A percentile compares a stretch with the other conserved stretches of the same genome.
phyloP scores from a whole-genome alignment of 2,797 vertebrate species.

The Gila robusta region DNA sequence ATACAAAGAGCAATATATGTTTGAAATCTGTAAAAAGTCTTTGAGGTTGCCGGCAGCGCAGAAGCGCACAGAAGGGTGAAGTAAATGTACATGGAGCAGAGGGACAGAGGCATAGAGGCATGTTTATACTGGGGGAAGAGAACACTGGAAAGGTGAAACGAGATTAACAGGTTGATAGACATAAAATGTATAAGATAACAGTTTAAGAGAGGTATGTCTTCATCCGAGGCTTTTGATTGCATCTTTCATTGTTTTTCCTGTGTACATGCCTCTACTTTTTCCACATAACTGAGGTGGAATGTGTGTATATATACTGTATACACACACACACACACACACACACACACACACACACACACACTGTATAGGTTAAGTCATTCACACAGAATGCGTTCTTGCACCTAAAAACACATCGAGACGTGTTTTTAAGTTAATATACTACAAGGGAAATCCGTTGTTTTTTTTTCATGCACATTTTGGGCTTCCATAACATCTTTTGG shows the following conservation, averaged over 20 bases:
- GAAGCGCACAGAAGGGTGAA: conserved; percentile 45
- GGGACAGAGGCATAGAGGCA: not conserved
- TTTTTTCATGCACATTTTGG: not conserved
- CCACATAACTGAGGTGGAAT: not conserved
- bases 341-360: not conserved
- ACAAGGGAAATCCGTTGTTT: not conserved
- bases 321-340: not conserved
- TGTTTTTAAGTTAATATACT: not conserved
- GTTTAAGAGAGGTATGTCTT: conserved; percentile 34
- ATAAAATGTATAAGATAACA: not conserved
- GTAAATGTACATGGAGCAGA: not conserved
- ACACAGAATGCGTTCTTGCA: not conserved
- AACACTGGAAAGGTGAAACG: conserved; percentile 15
- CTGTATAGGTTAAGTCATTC: not conserved
- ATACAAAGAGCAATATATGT: conserved; percentile 62
- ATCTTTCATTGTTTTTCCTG: conserved; percentile 17
- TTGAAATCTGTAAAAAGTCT: conserved; percentile 69
- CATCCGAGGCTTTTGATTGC: conserved; percentile 19
- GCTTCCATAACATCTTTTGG: not conserved
- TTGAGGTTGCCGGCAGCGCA: conserved; percentile 62
- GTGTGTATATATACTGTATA: not conserved
- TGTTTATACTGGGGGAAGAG: conserved; percentile 16
- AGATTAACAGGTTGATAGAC: conserved; percentile 5
- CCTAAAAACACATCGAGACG: too few species aligned
- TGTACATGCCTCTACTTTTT: not conserved